Evolutionary conservation across 2,113 vertebrate genomes (phyloP).

Genomic region (Cavia porcellus): DNA sequence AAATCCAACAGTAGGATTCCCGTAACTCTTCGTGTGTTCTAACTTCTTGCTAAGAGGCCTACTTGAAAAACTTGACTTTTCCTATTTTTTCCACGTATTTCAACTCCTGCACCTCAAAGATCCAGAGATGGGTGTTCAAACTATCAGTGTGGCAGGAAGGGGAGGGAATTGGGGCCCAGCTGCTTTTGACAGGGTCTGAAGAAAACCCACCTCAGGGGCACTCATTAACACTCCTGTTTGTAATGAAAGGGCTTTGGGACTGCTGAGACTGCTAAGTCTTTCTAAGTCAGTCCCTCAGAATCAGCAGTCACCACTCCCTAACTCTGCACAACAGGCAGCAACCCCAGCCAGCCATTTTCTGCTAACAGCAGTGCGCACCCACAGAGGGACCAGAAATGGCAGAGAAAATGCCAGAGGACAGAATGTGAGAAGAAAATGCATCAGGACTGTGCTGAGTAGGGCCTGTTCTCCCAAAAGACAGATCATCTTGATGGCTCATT

Average conservation of each 20-base stretch:
- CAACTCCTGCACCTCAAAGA: background rate
- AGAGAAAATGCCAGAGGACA: constrained; percentile 25
- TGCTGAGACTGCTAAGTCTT: background rate
- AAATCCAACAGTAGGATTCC: background rate
- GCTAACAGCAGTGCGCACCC: background rate
- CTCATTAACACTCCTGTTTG: background rate
- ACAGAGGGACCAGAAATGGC: background rate
- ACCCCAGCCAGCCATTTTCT: background rate
- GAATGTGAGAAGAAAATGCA: background rate
- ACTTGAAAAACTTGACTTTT: background rate
- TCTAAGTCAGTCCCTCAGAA: background rate
- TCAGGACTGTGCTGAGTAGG: background rate
- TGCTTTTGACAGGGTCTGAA: background rate
- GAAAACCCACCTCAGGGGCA: no score
- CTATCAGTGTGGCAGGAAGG: background rate
- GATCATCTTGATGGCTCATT: background rate
- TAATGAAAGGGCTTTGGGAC: background rate
- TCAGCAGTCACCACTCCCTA: background rate
- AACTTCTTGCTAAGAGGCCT: background rate
- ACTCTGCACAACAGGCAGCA: constrained; percentile 16
- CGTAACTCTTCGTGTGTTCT: background rate
- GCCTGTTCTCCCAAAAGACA: background rate
- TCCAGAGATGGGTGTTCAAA: background rate
- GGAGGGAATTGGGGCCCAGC: no score
- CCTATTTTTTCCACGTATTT: background rate